Percentiles rank a stretch among this genome's conserved stretches.
phyloP scores from a whole-genome alignment of 2,888 invertebrate genomes.

The Venustoraphidia nigricollis region DNA sequence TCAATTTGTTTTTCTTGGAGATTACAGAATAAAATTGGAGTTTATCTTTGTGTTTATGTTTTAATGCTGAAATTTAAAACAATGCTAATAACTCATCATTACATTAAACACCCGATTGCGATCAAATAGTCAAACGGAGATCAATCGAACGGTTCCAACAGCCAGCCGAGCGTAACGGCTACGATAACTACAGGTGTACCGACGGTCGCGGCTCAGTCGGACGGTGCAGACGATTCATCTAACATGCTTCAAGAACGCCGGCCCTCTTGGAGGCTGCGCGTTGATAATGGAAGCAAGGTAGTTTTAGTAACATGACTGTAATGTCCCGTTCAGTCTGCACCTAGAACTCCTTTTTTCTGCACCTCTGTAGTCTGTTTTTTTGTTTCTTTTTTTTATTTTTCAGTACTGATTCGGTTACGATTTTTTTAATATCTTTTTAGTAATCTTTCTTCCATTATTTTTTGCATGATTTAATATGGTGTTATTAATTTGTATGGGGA shows the following conservation, averaged over 20 bases:
- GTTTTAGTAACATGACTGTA: conserved; percentile 4
- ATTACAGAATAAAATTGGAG: too few relatives aligned
- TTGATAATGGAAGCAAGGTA: conserved; percentile 86
- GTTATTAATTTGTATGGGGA: too few relatives aligned
- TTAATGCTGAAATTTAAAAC: too few relatives aligned
- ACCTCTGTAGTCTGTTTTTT: too few relatives aligned
- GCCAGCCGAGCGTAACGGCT: conserved; percentile 29
- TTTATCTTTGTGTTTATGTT: too few relatives aligned
- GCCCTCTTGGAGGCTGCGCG: conserved; percentile 82
- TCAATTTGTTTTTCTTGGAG: too few relatives aligned
- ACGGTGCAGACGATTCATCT: conserved; percentile 16
- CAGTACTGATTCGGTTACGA: too few relatives aligned
- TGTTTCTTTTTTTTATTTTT: too few relatives aligned
- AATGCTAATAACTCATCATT: background rate
- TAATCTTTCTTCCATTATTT: too few relatives aligned
- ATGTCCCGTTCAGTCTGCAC: background rate
- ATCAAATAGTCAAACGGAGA: background rate
- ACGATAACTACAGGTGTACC: conserved; percentile 38
- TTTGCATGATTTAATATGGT: too few relatives aligned
- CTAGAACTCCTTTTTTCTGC: too few relatives aligned
- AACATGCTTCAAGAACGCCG: conserved; percentile 49
- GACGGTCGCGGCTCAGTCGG: conserved; percentile 15
- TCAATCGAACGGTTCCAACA: conserved; percentile 1
- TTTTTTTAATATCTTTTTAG: too few relatives aligned
- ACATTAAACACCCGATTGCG: background rate